These are phyloP conservation scores for Andrena haemorrhoa DNA, from an alignment of 2,888 invertebrate genomes.

Conservation along the genomic window DNA sequence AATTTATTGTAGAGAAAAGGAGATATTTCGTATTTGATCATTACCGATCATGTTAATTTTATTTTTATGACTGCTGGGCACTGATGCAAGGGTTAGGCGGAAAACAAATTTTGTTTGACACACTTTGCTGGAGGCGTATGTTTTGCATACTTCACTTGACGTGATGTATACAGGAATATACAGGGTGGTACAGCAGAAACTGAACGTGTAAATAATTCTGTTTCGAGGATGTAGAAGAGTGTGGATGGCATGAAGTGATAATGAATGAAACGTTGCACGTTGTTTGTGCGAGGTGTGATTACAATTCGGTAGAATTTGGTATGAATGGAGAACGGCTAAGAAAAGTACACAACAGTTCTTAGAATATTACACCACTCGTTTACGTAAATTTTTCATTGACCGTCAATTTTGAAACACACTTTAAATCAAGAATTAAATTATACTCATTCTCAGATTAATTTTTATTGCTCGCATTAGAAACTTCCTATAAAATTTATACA, in stretches of 20 bases:
- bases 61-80: neutral
- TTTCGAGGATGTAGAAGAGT: neutral
- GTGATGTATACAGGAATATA: neutral
- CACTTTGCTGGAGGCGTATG: neutral
- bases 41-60: neutral
- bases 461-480: too few species aligned
- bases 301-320: neutral
- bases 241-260: neutral
- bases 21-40: too few species aligned
- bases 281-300: neutral
- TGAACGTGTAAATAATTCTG: neutral
- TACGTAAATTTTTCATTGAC: constrained; percentile 13
- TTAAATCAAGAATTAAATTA: neutral
- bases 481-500: too few species aligned
- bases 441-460: neutral
- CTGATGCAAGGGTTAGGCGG: too few species aligned
- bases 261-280: neutral
- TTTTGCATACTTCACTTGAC: neutral
- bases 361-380: constrained; percentile 7
- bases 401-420: neutral
- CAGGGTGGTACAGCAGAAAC: neutral
- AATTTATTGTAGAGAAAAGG: too few species aligned
- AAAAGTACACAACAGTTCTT: neutral
- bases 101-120: neutral
- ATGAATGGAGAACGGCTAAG: constrained; percentile 1